Conservation (phyloP, 2,888 invertebrate species). For the Adela reaumurella region DNA sequence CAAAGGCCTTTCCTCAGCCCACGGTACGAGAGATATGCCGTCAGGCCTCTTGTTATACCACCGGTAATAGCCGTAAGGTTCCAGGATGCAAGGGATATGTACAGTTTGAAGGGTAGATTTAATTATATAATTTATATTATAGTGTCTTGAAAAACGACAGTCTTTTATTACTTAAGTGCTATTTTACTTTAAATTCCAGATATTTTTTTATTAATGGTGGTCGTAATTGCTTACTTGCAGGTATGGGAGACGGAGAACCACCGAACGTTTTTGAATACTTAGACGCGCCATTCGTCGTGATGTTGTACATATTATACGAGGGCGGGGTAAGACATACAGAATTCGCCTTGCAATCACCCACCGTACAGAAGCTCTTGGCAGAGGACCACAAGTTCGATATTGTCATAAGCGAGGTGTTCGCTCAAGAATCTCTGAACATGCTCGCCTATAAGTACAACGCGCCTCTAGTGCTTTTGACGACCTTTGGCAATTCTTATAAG, state of each 20-base stretch:
- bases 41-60: too few species aligned
- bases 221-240: too few species aligned
- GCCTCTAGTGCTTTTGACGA: conserved; percentile 10
- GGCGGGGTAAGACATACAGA: conserved; percentile 1
- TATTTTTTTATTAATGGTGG: too few species aligned
- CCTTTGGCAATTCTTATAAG: conserved; percentile 11
- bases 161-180: too few species aligned
- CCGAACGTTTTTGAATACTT: conserved; percentile 8
- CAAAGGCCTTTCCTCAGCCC: too few species aligned
- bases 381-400: conserved; percentile 12
- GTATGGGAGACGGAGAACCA: conserved; percentile 8
- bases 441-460: conserved; percentile 13
- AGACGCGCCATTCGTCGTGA: conserved; percentile 5
- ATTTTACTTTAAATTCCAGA: too few species aligned
- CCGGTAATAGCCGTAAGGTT: too few species aligned
- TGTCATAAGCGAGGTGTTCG: conserved; percentile 11
- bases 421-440: conserved; percentile 12
- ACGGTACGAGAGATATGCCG: too few species aligned
- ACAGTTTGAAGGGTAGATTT: too few species aligned
- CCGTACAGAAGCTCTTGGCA: conserved; percentile 10
- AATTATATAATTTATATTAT: too few species aligned
- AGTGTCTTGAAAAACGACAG: too few species aligned
- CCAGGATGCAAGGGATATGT: too few species aligned
- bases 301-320: conserved; percentile 8
- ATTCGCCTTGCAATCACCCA: conserved; percentile 9